Evolutionary conservation across 2,888 invertebrate genomes (phyloP).

Genomic region (Iselma pallidipennis): DNA sequence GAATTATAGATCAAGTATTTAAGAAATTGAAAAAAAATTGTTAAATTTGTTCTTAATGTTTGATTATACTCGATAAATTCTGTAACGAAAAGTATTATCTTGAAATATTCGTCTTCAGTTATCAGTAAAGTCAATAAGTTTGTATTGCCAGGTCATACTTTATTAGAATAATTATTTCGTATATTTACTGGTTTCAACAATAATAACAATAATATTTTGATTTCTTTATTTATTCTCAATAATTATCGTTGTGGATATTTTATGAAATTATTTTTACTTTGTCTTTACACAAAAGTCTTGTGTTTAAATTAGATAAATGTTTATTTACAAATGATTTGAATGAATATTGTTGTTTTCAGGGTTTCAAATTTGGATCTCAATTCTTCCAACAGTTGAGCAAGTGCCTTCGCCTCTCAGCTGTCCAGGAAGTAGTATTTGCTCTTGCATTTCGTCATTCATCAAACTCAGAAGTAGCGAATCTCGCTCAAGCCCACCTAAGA

Average conservation of each 20-base stretch:
- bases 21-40: neutral
- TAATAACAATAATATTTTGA: neutral
- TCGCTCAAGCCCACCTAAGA: conserved; percentile 79
- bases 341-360: conserved; percentile 60
- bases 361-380: conserved; percentile 76
- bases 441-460: conserved; percentile 82
- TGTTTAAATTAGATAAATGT: conserved; percentile 1
- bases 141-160: neutral
- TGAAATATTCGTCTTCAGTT: neutral
- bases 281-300: neutral
- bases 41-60: neutral
- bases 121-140: conserved; percentile 1
- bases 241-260: neutral
- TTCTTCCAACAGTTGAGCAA: conserved; percentile 84
- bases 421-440: conserved; percentile 91
- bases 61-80: neutral
- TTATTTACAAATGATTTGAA: neutral
- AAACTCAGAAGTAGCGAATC: conserved; percentile 72
- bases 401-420: conserved; percentile 81
- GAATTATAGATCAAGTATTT: neutral
- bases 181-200: neutral
- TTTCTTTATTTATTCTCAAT: neutral
- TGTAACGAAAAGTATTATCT: neutral
- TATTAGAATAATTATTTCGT: neutral
- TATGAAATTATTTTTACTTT: neutral